Evolutionary conservation across 2,888 invertebrate genomes (phyloP), one percentile per base, ranked within the genome.

Genomic region (Charanyca ferruginea): DNA sequence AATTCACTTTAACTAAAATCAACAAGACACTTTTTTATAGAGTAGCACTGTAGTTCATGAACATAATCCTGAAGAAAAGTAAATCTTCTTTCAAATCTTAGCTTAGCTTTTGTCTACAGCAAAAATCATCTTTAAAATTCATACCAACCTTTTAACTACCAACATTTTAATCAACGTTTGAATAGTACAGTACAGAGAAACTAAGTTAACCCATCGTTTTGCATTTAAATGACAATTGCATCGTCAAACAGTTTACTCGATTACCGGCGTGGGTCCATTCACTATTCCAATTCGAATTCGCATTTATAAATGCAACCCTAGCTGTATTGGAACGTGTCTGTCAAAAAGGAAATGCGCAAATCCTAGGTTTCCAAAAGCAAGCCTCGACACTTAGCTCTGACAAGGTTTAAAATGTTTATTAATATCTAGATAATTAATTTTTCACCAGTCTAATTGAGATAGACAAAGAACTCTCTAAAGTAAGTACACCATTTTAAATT

Each of bases 141-240:
- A 45, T 28, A 35, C 22, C 16, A 5, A 23, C 35, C 9, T 49
- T 49, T 69, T 11, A 20, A 28, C 23, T 18, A 35, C n/a, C n/a
- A 51, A 38, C 49, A 58, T 16, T 41, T 48, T 20, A 73, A 66
- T 73, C 32, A 41, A 73, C 41, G 28, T 23, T 42, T 25, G 25
- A 42, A 47, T 28, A 51, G 23, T 20, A 18, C 20, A 45, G 52
- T 23, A 32, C 52, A 67, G 42, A 61, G 60, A n/a, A 74, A 74
- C 72, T 70, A 61, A 72, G 68, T 59, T 74, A 61, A 51, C 68
- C 60, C 51, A 38, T 44, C 61, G 68, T 55, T 72, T 74, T 74
- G 74, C 74, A 72, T 72, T 74, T 67, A 72, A 74, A 72, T 72
- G 54, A 72, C 68, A 72, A 67, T 72, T 72, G 75, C 68, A 72